Conservation (phyloP, 1,140 invertebrate genomes). For the Harlomillsia oculata region DNA sequence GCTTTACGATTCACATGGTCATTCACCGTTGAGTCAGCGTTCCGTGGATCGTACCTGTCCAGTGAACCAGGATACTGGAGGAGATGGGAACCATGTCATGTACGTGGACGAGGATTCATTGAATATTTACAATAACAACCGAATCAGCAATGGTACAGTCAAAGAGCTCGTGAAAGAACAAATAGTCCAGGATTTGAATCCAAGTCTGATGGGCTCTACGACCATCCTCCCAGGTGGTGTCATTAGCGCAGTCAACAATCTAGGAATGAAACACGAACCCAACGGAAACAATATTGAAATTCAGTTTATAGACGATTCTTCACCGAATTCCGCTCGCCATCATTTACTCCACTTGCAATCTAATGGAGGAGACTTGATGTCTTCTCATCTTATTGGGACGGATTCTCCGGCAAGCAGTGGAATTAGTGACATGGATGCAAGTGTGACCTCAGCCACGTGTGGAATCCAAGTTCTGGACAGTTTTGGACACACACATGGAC, state of each 20-base stretch:
- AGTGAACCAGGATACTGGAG: neutral
- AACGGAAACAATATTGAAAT: constrained; percentile 31
- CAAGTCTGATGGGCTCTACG: constrained; percentile 2
- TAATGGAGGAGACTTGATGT: neutral
- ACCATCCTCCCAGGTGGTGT: neutral
- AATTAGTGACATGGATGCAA: constrained; percentile 14
- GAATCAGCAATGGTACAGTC: neutral
- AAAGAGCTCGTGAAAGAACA: too few relatives aligned
- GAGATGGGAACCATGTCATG: neutral
- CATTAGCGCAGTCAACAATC: constrained; percentile 4
- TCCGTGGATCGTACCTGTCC: neutral
- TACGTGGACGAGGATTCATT: neutral
- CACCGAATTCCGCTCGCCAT: neutral
- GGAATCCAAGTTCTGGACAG: constrained; percentile 9
- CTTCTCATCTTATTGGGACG: constrained; percentile 5
- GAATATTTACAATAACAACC: neutral
- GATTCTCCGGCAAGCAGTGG: constrained; percentile 2
- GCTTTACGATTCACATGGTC: neutral
- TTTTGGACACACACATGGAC: constrained; percentile 7
- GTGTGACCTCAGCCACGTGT: neutral
- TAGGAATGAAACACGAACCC: constrained; percentile 24
- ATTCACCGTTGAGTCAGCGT: too few relatives aligned
- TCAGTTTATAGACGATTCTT: constrained; percentile 7
- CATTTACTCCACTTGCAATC: constrained; percentile 8
- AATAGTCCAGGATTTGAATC: too few relatives aligned